A percentile compares a stretch with the other conserved stretches of the same genome.
phyloP scores from a whole-genome alignment of 1,140 invertebrate genomes.

The Akabosia matsudoensis region DNA sequence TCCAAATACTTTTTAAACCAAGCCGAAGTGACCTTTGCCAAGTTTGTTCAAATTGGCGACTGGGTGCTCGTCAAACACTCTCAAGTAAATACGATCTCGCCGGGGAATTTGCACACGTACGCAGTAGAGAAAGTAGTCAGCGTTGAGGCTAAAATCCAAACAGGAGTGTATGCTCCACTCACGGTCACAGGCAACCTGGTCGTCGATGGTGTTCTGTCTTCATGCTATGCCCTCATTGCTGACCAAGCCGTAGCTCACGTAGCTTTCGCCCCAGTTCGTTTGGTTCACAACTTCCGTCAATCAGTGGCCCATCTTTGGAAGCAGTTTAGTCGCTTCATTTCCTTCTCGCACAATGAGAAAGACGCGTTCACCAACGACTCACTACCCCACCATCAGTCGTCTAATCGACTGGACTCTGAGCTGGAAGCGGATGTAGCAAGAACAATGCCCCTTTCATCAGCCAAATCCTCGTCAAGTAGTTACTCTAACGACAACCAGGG shows the following conservation, averaged over 20 bases:
- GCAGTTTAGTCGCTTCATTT: slow-evolving; percentile 39
- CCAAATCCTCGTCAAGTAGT: background rate
- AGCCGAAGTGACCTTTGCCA: slow-evolving; percentile 59
- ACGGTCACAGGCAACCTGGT: slow-evolving; percentile 82
- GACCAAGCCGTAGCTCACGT: slow-evolving; percentile 80
- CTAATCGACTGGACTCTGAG: background rate
- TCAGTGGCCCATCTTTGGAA: slow-evolving; percentile 43
- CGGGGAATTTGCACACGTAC: slow-evolving; percentile 51
- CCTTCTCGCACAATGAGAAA: slow-evolving; percentile 25
- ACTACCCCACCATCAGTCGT: background rate
- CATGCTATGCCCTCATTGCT: slow-evolving; percentile 88
- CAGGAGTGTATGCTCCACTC: slow-evolving; percentile 84
- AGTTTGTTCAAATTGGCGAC: slow-evolving; percentile 57
- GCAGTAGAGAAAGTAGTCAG: slow-evolving; percentile 62
- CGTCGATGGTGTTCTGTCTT: slow-evolving; percentile 84
- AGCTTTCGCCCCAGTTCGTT: slow-evolving; percentile 73
- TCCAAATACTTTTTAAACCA: slow-evolving; percentile 1
- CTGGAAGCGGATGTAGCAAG: background rate
- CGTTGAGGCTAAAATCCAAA: slow-evolving; percentile 57
- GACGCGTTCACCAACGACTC: background rate
- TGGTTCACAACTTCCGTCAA: slow-evolving; percentile 54
- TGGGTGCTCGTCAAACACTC: slow-evolving; percentile 56
- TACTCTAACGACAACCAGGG: slow-evolving; percentile 53
- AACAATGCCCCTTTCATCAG: background rate
- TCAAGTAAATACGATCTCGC: slow-evolving; percentile 47